These are phyloP conservation scores for Poeciliopsis gracilis DNA, from an alignment of 2,797 vertebrate genomes.

Conservation along the genomic window DNA sequence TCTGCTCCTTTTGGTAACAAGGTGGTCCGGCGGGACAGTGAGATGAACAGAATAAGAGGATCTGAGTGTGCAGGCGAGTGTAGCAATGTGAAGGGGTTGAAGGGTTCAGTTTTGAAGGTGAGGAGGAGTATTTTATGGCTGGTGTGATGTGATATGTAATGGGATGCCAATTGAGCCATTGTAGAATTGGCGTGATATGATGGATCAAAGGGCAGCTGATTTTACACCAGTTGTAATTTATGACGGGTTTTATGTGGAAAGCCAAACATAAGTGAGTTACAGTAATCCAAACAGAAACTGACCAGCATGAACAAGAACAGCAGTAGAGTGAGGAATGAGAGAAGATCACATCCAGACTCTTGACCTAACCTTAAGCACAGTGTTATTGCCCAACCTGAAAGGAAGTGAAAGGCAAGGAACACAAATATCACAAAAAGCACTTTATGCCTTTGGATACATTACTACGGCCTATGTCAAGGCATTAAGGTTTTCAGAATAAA, in stretches of 20 bases:
- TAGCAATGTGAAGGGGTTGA: background rate
- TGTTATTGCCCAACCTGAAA: background rate
- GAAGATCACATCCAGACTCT: background rate
- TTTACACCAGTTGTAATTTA: background rate
- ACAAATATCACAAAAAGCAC: background rate
- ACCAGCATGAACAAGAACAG: background rate
- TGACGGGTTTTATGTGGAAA: background rate
- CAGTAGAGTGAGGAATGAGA: background rate
- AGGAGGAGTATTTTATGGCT: background rate
- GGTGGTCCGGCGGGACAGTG: background rate
- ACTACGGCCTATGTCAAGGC: too few species aligned
- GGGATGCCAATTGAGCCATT: background rate
- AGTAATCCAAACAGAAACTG: background rate
- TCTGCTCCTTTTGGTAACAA: background rate
- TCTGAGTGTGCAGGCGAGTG: background rate
- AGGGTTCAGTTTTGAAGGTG: background rate
- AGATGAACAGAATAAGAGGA: background rate
- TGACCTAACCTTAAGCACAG: background rate
- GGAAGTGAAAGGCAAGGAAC: background rate
- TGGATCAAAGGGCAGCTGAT: background rate
- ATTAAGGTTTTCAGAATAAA: too few species aligned
- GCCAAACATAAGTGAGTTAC: background rate
- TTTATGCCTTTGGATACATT: background rate
- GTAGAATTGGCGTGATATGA: background rate
- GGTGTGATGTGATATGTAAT: background rate